Conservation (phyloP, 2,888 invertebrate genomes). For the Anorthoa munda region DNA sequence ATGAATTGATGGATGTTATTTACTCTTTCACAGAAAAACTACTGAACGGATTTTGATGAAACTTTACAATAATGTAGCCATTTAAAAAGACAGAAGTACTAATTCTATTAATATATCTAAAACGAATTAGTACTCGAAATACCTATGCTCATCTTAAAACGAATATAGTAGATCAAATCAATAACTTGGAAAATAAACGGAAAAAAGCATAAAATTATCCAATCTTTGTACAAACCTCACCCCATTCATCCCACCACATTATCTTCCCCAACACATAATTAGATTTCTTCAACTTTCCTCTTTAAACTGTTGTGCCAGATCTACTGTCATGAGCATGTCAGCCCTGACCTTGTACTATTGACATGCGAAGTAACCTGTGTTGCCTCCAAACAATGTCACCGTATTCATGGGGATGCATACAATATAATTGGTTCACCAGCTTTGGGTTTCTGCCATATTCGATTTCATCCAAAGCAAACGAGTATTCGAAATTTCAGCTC, state of each 20-base stretch:
- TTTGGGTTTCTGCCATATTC: too few species aligned
- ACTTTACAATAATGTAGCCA: too few species aligned
- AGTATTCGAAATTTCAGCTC: too few species aligned
- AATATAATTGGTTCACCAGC: too few species aligned
- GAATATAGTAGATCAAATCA: not conserved
- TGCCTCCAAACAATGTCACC: slow-evolving; percentile 56
- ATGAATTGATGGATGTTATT: too few species aligned
- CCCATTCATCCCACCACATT: not conserved
- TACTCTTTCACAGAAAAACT: too few species aligned
- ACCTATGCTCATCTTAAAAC: not conserved
- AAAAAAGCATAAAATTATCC: not conserved
- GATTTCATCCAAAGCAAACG: too few species aligned
- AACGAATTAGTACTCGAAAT: not conserved
- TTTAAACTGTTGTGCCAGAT: slow-evolving; percentile 23
- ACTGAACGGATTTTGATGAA: too few species aligned
- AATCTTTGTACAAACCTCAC: not conserved
- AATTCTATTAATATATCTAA: not conserved
- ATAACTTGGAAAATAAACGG: not conserved
- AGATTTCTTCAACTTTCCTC: slow-evolving; percentile 12
- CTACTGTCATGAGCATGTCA: slow-evolving; percentile 30
- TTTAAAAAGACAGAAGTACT: too few species aligned
- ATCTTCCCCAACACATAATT: slow-evolving; percentile 1
- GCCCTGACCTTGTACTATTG: slow-evolving; percentile 54
- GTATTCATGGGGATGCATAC: too few species aligned
- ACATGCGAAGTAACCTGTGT: slow-evolving; percentile 55